Evolutionary conservation across 2,888 invertebrate species (phyloP).

Genomic region (Coenonympha glycerion): DNA sequence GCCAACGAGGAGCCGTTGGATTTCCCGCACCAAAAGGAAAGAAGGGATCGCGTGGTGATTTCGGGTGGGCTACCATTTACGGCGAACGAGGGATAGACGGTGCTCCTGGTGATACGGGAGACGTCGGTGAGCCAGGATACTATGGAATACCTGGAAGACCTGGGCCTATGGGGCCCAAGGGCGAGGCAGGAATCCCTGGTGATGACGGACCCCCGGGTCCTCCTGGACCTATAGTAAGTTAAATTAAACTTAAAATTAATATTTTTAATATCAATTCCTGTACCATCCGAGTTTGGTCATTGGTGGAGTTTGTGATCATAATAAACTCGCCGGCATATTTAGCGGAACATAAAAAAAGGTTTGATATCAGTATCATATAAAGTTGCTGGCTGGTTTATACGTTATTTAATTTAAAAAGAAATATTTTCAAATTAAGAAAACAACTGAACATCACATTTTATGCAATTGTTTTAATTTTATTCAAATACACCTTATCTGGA

Average conservation of each 20-base stretch:
- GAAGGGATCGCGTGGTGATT: constrained; percentile 69
- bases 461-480: too few species aligned
- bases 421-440: too few species aligned
- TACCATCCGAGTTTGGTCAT: too few species aligned
- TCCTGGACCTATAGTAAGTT: constrained; percentile 73
- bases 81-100: constrained; percentile 62
- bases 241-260: background rate
- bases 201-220: constrained; percentile 75
- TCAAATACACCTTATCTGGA: too few species aligned
- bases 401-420: too few species aligned
- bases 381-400: too few species aligned
- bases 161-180: constrained; percentile 65
- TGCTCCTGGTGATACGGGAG: constrained; percentile 73
- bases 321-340: too few species aligned
- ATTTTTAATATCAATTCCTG: too few species aligned
- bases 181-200: constrained; percentile 67
- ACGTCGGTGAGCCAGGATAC: constrained; percentile 74
- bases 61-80: constrained; percentile 62
- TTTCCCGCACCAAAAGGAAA: constrained; percentile 76
- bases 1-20: constrained; percentile 77
- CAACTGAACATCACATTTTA: too few species aligned
- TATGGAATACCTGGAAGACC: constrained; percentile 72
- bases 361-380: too few species aligned
- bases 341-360: too few species aligned
- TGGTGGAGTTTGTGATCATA: too few species aligned